phyloP scores from a whole-genome alignment of 2,797 vertebrate species.

The Pseudomugil gertrudae region DNA sequence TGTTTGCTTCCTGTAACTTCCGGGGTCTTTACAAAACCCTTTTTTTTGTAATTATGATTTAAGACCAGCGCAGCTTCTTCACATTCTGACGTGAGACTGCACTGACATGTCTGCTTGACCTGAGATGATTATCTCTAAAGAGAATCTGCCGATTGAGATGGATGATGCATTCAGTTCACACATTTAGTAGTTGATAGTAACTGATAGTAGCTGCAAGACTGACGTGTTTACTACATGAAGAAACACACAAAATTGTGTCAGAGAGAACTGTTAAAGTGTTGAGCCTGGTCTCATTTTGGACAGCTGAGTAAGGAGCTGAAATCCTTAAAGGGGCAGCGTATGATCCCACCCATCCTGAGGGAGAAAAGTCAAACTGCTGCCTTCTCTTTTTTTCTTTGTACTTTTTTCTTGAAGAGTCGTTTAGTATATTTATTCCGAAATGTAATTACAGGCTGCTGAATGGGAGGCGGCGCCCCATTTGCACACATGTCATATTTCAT shows the following conservation, averaged over 20 bases:
- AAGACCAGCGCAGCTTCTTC: neutral
- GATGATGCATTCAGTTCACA: neutral
- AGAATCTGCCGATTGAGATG: neutral
- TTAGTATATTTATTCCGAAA: slow-evolving; percentile 97
- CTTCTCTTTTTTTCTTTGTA: slow-evolving; percentile 2
- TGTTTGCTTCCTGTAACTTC: no score
- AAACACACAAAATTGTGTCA: no score
- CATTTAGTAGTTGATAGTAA: neutral
- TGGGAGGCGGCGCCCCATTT: slow-evolving; percentile 95
- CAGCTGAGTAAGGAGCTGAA: slow-evolving; percentile 18
- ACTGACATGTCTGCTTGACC: slow-evolving; percentile 24
- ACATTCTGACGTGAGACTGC: neutral
- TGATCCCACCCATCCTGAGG: slow-evolving; percentile 27
- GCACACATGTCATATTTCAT: slow-evolving; percentile 98
- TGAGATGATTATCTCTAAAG: slow-evolving; percentile 30
- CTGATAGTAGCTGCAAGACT: slow-evolving; percentile 38
- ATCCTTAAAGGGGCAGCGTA: slow-evolving; percentile 29
- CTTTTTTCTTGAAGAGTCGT: slow-evolving; percentile 77
- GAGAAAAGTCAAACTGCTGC: slow-evolving; percentile 50
- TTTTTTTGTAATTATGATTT: no score
- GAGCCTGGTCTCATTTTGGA: neutral
- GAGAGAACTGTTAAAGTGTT: slow-evolving; percentile 9
- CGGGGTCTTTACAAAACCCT: no score
- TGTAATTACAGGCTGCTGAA: slow-evolving; percentile 97
- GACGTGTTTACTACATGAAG: slow-evolving; percentile 57